Evolutionary conservation across 2,113 vertebrate genomes (phyloP).

Genomic region (Mus spicilegus): DNA sequence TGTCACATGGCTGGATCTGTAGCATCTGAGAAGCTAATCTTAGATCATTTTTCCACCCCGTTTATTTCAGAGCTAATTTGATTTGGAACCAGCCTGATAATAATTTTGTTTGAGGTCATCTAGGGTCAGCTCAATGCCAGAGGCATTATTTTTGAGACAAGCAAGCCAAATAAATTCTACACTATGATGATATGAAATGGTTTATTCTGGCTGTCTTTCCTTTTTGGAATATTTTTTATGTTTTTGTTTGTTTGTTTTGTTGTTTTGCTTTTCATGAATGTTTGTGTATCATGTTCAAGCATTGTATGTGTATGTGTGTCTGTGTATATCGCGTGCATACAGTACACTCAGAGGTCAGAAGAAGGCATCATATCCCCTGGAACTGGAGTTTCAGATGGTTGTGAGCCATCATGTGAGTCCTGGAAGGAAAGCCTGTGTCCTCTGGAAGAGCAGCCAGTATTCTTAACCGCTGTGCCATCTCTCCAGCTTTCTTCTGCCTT

Average conservation of each 20-base stretch:
- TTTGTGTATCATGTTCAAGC: not conserved
- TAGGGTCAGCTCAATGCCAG: slow-evolving; percentile 72
- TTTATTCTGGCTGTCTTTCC: fast-evolving
- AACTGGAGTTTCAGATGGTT: not conserved
- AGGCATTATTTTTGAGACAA: slow-evolving; percentile 71
- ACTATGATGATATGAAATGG: not conserved
- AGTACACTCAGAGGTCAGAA: not conserved
- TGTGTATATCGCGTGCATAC: not conserved
- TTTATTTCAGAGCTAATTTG: slow-evolving; percentile 85
- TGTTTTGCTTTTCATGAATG: not conserved
- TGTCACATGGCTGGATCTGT: slow-evolving; percentile 71
- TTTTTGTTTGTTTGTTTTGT: no score
- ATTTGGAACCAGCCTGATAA: slow-evolving; percentile 84
- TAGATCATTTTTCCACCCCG: slow-evolving; percentile 83
- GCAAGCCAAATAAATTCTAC: slow-evolving; percentile 42
- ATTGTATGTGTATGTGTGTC: not conserved
- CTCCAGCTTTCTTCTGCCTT: not conserved
- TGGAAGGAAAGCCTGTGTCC: not conserved
- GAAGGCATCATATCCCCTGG: not conserved
- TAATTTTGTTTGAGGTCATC: slow-evolving; percentile 85
- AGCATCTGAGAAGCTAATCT: slow-evolving; percentile 83
- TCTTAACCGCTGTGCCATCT: not conserved
- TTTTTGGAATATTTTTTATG: not conserved
- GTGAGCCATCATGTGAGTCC: not conserved
- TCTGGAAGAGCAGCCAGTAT: not conserved